Percentiles rank a stretch among this genome's conserved stretches.
These are phyloP conservation scores for Tretioscincus oriximinensis DNA, from an alignment of 2,113 vertebrate species.

Conservation along the genomic window DNA sequence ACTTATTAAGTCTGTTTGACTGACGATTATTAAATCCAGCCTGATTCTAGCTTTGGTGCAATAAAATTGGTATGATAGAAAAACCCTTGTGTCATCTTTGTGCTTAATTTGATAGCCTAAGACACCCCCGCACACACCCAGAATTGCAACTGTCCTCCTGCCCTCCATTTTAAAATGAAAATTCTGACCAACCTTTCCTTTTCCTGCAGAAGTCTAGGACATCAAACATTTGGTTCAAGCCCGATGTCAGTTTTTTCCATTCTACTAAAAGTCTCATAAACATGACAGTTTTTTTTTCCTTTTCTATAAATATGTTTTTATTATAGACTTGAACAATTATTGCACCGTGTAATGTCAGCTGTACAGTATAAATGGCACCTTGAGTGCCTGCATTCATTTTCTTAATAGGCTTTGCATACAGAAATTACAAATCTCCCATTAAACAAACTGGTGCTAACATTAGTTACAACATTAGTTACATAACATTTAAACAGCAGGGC, in stretches of 20 bases:
- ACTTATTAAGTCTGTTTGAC: too few relatives aligned
- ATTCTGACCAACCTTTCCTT: rapidly evolving
- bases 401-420: constrained; percentile 28
- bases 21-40: too few relatives aligned
- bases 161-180: background rate
- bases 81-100: too few relatives aligned
- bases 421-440: constrained; percentile 50
- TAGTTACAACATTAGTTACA: constrained; percentile 34
- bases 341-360: constrained; percentile 35
- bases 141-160: background rate
- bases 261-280: constrained; percentile 34
- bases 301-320: constrained; percentile 40
- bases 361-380: constrained; percentile 31
- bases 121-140: too few relatives aligned
- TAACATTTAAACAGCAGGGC: background rate
- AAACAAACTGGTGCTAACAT: constrained; percentile 44
- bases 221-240: constrained; percentile 29
- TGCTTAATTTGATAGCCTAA: too few relatives aligned
- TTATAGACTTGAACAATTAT: constrained; percentile 28
- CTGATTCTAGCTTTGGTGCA: too few relatives aligned
- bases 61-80: too few relatives aligned
- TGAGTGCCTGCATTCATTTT: constrained; percentile 33
- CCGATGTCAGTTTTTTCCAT: constrained; percentile 32
- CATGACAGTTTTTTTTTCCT: constrained; percentile 33
- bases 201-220: constrained; percentile 7